A percentile compares a stretch with the other conserved stretches of the same genome.
Evolutionary conservation across 2,113 vertebrate species (phyloP).

Genomic region (Gymnarchus niloticus): DNA sequence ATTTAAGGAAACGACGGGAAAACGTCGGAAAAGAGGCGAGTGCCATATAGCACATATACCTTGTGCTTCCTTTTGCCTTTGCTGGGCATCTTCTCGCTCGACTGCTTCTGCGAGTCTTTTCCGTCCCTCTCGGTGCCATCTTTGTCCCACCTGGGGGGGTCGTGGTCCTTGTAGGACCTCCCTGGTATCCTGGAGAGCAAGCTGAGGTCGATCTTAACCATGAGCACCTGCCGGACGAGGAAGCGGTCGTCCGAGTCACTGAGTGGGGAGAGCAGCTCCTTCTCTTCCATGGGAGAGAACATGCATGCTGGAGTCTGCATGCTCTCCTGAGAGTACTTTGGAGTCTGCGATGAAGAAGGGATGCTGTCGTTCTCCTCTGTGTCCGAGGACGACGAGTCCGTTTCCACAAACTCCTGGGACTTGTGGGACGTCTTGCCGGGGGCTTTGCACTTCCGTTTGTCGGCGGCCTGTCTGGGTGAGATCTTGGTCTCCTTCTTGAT

Average conservation of each 20-base stretch:
- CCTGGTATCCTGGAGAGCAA: conserved; percentile 87
- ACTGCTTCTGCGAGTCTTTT: conserved; percentile 78
- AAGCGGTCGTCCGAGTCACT: conserved; percentile 88
- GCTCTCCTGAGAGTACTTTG: conserved; percentile 83
- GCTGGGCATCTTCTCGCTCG: conserved; percentile 73
- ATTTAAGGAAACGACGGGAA: not conserved
- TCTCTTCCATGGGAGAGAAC: conserved; percentile 95
- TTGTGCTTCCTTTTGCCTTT: conserved; percentile 96
- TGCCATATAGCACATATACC: conserved; percentile 57
- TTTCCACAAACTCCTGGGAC: conserved; percentile 89
- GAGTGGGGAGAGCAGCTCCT: conserved; percentile 88
- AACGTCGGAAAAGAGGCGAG: not conserved
- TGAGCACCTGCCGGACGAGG: conserved; percentile 63
- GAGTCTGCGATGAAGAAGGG: conserved; percentile 90
- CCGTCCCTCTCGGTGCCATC: conserved; percentile 70
- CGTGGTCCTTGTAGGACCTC: conserved; percentile 81
- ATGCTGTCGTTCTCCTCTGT: conserved; percentile 94
- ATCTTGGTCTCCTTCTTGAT: conserved; percentile 92
- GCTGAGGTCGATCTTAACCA: conserved; percentile 95
- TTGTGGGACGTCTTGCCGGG: conserved; percentile 82
- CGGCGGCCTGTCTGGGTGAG: conserved; percentile 74
- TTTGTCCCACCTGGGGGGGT: conserved; percentile 78
- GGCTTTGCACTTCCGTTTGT: conserved; percentile 86
- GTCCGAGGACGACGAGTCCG: conserved; percentile 91
- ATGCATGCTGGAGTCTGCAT: conserved; percentile 84